Evolutionary conservation across 1,140 invertebrate genomes (phyloP).

Genomic region (Bombus balteatus): DNA sequence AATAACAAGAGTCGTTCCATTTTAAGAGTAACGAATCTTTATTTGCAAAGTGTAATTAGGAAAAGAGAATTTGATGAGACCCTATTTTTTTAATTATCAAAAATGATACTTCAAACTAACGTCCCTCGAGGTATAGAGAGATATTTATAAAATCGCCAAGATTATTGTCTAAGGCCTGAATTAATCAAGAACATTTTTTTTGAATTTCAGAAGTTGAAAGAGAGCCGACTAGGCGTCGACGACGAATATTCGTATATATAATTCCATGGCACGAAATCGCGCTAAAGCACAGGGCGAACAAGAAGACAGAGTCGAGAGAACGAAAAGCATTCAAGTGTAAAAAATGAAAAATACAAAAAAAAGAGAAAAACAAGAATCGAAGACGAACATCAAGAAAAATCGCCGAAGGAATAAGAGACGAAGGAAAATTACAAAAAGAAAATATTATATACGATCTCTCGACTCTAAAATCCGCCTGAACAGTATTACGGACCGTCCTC

Average conservation of each 20-base stretch:
- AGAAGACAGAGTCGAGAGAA: constrained; percentile 46
- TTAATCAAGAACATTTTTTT: neutral
- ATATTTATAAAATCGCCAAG: neutral
- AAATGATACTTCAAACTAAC: too few species aligned
- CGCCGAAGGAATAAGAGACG: neutral
- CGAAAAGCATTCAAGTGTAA: neutral
- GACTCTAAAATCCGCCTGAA: constrained; percentile 52
- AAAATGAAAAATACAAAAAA: neutral
- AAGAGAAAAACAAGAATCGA: constrained; percentile 13
- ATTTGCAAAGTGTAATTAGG: too few species aligned
- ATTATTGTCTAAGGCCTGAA: neutral
- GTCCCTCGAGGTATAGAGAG: too few species aligned
- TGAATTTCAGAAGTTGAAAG: constrained; percentile 65
- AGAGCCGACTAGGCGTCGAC: constrained; percentile 33
- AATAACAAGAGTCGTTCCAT: neutral
- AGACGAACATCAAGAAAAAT: constrained; percentile 8
- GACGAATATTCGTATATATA: constrained; percentile 57
- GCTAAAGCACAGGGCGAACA: constrained; percentile 38
- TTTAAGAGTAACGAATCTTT: neutral
- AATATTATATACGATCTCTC: constrained; percentile 53
- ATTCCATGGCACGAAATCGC: constrained; percentile 31
- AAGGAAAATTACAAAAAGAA: neutral
- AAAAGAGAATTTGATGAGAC: too few species aligned
- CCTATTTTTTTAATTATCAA: too few species aligned
- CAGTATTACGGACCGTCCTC: constrained; percentile 70